A percentile compares a stretch with the other conserved stretches of the same genome.
These are phyloP conservation scores for Eumerus sabulonum DNA, from an alignment of 2,888 invertebrate genomes.

Conservation along the genomic window DNA sequence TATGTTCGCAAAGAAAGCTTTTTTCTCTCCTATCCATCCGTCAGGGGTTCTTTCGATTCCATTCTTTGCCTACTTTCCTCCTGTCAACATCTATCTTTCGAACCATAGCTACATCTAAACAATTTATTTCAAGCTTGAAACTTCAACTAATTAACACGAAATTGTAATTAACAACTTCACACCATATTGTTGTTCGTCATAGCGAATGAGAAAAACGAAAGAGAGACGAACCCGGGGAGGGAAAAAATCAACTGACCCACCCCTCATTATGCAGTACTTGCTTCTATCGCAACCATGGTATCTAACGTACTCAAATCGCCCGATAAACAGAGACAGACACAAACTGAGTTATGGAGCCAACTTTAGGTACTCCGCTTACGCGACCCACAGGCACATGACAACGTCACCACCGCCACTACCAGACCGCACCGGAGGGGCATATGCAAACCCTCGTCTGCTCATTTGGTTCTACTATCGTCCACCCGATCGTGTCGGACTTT, in stretches of 20 bases:
- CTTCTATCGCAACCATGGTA: no score
- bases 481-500: slow-evolving; percentile 35
- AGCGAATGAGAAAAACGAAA: slow-evolving; percentile 10
- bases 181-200: slow-evolving; percentile 44
- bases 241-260: slow-evolving; percentile 44
- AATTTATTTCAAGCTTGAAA: slow-evolving; percentile 57
- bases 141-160: slow-evolving; percentile 61
- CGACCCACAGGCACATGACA: slow-evolving; percentile 26
- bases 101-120: slow-evolving; percentile 32
- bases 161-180: slow-evolving; percentile 68
- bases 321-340: slow-evolving; percentile 15
- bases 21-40: not conserved
- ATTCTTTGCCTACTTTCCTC: not conserved
- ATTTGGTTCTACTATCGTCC: slow-evolving; percentile 25
- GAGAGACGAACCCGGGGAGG: not conserved
- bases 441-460: slow-evolving; percentile 25
- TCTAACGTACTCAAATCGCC: no score
- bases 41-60: no score
- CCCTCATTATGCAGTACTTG: slow-evolving; percentile 42
- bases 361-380: slow-evolving; percentile 56
- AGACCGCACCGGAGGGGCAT: slow-evolving; percentile 6
- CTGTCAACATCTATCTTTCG: slow-evolving; percentile 52
- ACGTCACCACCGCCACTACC: not conserved
- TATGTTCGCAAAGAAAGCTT: slow-evolving; percentile 12
- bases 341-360: slow-evolving; percentile 30